Base-by-base conservation (phyloP, 2,113 vertebrate species). In the Picathartes gymnocephalus region DNA sequence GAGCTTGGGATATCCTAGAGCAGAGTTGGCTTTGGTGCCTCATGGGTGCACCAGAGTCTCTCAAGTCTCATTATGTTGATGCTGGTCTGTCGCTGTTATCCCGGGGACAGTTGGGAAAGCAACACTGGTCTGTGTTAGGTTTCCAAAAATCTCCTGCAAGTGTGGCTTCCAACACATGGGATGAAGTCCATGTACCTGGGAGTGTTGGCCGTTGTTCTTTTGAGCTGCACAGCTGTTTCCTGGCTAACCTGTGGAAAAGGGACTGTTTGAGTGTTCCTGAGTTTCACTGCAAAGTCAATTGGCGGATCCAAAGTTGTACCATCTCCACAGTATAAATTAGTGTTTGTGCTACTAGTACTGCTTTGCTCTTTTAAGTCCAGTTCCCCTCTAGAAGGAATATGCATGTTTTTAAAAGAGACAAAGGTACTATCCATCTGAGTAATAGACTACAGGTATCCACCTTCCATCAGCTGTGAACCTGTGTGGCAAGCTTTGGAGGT, bases 121-220 rank as follows among this genome's bases (percentile, higher is more conserved):
- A n/a, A n/a, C n/a, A n/a, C 28, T 42, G 44, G 27, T 60, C 48
- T 76, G 39, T n/a, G 19, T 74, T 56, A 76, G 33, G 11, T 70
- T 88, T 95, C 39, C 31, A 51, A 69, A 85, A 86, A 44, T 40
- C 28, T 68, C 14, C 42, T 69, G 22, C 15, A 53, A 48, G 48
- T 22, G 27, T 69, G 48, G 17, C 30, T 86, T 76, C 10, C 0
- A 1, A 5, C 7, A 18, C 3, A 2, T 16, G 27, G 37, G 15
- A 17, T 86, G 47, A 53, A 88, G 70, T 72, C 18, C 15, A 4
- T 0, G 1, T 45, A 8, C 8, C 2, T 1, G 4, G 48, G 31
- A 10, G n/a, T 7, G 4, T 21, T 79, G 62, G 54, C 28, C 27
- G 11, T 39, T 4, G 6, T 56, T 22, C 44, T 64, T 19, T 5